Conservation (phyloP, 2,797 vertebrate species). For the Acanthurus lineatus region DNA sequence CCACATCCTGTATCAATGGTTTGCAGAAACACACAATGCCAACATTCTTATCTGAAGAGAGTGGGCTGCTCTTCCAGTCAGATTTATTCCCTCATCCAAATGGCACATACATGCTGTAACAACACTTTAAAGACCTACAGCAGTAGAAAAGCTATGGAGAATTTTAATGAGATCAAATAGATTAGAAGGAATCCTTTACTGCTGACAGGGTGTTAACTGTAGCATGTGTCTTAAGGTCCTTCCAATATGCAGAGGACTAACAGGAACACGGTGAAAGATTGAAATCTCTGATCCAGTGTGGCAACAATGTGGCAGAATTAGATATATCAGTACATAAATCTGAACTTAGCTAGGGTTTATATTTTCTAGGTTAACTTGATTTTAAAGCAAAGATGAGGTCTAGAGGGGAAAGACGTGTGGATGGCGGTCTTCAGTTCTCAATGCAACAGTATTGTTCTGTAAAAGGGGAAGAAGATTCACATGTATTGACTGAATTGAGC, state of each 20-base stretch:
- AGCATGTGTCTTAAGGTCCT: conserved; percentile 40
- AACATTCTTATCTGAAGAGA: too few species aligned
- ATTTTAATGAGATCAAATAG: conserved; percentile 74
- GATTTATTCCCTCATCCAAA: neutral
- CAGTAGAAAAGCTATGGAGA: conserved; percentile 38
- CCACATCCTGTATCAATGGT: too few species aligned
- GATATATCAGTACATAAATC: conserved; percentile 50
- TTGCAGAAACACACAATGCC: too few species aligned
- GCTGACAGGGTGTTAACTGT: conserved; percentile 74
- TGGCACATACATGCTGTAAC: conserved; percentile 12
- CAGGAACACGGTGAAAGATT: conserved; percentile 37
- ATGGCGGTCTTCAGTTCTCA: conserved; percentile 21
- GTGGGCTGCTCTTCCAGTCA: too few species aligned
- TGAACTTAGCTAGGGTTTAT: conserved; percentile 31
- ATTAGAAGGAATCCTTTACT: conserved; percentile 77
- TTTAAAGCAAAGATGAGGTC: conserved; percentile 38
- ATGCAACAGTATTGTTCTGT: conserved; percentile 7
- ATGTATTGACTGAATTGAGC: conserved; percentile 57
- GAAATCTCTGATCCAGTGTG: conserved; percentile 53
- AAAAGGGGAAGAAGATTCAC: neutral
- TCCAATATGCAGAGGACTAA: conserved; percentile 54
- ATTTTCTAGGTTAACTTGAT: conserved; percentile 36
- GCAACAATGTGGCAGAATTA: conserved; percentile 40
- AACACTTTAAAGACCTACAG: conserved; percentile 31
- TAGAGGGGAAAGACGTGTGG: neutral